Evolutionary conservation across 2,797 vertebrate genomes (phyloP), one percentile per base, ranked within the genome.

Genomic region (Myotis vivesi): DNA sequence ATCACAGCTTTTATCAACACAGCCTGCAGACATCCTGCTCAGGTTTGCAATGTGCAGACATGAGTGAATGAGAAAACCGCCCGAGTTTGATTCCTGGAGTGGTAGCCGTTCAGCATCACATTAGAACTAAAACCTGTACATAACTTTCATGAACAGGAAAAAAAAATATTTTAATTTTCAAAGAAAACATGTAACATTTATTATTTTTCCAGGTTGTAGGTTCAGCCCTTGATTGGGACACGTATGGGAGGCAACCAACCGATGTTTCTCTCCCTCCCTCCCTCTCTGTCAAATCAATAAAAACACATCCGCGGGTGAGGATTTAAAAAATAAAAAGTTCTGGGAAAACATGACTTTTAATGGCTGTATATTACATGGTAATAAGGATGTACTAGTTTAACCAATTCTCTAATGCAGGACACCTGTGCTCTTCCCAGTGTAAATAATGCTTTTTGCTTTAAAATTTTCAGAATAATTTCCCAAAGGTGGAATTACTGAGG

Each of bases 11-110:
- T 87, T 95, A 97, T 97, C 97, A 97, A 30, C 94, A 94, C 77
- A 86, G 89, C 83, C 95, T 95, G 97, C 95, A 94, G 96, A 92
- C 94, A 93, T 95, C 92, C 94, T 96, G 96, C 81, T 96, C 92
- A 95, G 89, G 95, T 94, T 93, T 94, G 30, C 51, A 90, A 33
- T 0, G 93, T 1, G 86, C 89, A 95, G 96, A 89, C 93, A 80
- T 30, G 64, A 93, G 92, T 15, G 49, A 94, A 69, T 69, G 77
- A 68, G 71, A 72, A 68, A 64, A 94, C 97, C 98, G 98, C 96
- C 98, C 98, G 97, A 97, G 97, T 97, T 92, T 94, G 96, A 91
- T 96, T 93, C 49, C 13, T 25, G 38, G 69, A 1, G 19, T 30
- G 4, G 51, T 66, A 30, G 22, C 28, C 38, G 53, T 62, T 71